Base-by-base conservation (phyloP, 2,797 vertebrate species). In the Oceanodroma leucorhoa region DNA sequence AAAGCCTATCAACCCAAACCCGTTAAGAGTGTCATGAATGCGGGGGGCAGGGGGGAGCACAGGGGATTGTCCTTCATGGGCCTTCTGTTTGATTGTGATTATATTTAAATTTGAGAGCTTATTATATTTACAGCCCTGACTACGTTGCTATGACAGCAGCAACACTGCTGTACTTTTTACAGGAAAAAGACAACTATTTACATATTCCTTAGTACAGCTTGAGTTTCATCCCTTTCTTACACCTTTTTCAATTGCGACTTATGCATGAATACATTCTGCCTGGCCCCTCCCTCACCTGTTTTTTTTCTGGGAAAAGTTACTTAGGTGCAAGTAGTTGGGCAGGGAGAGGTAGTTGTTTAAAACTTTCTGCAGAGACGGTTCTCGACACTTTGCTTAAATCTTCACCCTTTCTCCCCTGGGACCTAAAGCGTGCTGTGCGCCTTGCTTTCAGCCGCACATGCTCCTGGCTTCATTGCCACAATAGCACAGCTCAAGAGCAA, bases 21-120 rank as follows among this genome's bases (percentile, higher is more conserved):
- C 32, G 29, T 88, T 78, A 65, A 45, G 30, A 64, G 9, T 67
- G 40, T 10, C 43, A 34, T 62, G 78, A 95, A 82, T 67, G 32
- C 2, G 1, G 22, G 29, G 58, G 17, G 20, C 1, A 11, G 1
- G 6, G 18, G 24, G n/a, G 8, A 58, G 19, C 13, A 43, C 22
- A 48, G 48, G 14, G 26, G 16, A 38, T 30, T 77, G 36, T 45
- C 65, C 70, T 87, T 71, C 65, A 78, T 13, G 20, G 34, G 30
- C 50, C 54, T 85, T 91, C 73, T 85, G 67, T 64, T 83, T 93
- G 61, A 81, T 65, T 71, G 27, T 76, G 54, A 71, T 67, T 54
- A 61, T 81, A 81, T 90, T 95, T 87, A 62, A 92, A 78, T 91
- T 69, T 92, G 54, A 61, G n/a, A 78, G 11, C 18, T 92, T 76